phyloP scores from a whole-genome alignment of 1,140 invertebrate species.

The Armadillidium nasatum region DNA sequence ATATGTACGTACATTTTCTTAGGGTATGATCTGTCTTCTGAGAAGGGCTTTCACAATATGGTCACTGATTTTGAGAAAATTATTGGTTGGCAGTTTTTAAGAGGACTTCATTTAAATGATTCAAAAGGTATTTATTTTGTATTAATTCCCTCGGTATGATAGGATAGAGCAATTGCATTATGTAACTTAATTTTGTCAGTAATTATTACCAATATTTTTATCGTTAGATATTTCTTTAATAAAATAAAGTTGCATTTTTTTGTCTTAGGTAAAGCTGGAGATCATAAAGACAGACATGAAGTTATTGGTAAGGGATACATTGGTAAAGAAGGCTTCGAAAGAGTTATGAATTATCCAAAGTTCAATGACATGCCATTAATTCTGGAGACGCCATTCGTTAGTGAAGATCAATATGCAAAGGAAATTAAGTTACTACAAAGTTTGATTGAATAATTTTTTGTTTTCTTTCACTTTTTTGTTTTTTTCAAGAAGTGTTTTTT shows the following conservation, averaged over 20 bases:
- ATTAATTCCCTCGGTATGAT: too few relatives aligned
- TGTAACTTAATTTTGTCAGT: too few relatives aligned
- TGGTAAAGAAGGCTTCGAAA: conserved; percentile 50
- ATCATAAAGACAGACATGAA: conserved; percentile 53
- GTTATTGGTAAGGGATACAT: conserved; percentile 55
- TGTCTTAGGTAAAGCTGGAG: conserved; percentile 49
- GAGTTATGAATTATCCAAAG: conserved; percentile 52
- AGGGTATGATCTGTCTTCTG: conserved; percentile 54
- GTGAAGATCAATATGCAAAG: conserved; percentile 38
- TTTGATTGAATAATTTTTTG: conserved; percentile 13
- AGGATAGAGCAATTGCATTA: too few relatives aligned
- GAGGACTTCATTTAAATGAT: conserved; percentile 57
- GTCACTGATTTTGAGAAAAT: conserved; percentile 53
- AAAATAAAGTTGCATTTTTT: not conserved
- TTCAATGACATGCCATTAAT: conserved; percentile 54
- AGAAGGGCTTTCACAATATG: conserved; percentile 50
- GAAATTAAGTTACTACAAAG: conserved; percentile 43
- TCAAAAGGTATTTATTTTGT: conserved; percentile 52
- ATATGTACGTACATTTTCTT: conserved; percentile 20
- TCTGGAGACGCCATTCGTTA: conserved; percentile 52
- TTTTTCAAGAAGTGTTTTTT: not conserved
- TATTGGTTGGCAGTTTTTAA: conserved; percentile 54
- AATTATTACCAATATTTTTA: too few relatives aligned
- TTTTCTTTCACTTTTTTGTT: not conserved
- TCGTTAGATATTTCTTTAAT: too few relatives aligned